phyloP scores from a whole-genome alignment of 1,140 invertebrate species.

The Drosophila sproati region DNA sequence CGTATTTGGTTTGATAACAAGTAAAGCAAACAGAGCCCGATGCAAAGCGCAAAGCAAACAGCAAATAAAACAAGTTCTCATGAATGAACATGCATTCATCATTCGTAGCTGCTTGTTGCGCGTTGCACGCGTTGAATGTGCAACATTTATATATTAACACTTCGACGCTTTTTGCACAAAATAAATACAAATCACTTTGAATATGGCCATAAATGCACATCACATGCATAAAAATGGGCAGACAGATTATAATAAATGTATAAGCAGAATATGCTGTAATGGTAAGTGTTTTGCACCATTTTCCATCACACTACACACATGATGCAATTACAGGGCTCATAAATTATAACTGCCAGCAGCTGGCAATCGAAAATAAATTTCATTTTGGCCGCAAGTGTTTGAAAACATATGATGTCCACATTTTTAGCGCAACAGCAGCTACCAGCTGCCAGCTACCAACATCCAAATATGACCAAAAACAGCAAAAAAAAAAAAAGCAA shows the following conservation, averaged over 20 bases:
- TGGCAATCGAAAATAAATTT: constrained; percentile 70
- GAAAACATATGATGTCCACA: constrained; percentile 53
- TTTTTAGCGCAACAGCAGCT: constrained; percentile 30
- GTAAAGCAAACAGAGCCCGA: constrained; percentile 28
- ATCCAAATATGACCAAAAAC: constrained; percentile 12
- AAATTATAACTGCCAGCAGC: constrained; percentile 73
- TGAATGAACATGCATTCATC: constrained; percentile 31
- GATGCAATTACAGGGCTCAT: constrained; percentile 52
- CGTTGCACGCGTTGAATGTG: constrained; percentile 17
- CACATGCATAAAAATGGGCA: constrained; percentile 27
- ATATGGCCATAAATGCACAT: constrained; percentile 55
- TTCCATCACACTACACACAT: constrained; percentile 7
- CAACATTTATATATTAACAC: constrained; percentile 60
- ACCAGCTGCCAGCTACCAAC: constrained; percentile 11
- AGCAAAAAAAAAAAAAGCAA: constrained; percentile 14
- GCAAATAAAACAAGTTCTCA: constrained; percentile 22
- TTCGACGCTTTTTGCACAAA: constrained; percentile 36
- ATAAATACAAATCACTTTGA: constrained; percentile 30
- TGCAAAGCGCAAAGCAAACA: not conserved
- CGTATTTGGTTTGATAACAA: constrained; percentile 34
- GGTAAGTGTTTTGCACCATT: constrained; percentile 24
- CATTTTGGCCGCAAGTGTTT: constrained; percentile 48
- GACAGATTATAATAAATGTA: constrained; percentile 28
- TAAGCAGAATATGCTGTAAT: constrained; percentile 11
- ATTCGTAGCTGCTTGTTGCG: not conserved